A percentile compares a stretch with the other conserved stretches of the same genome.
Conservation (phyloP, 2,888 invertebrate genomes). For the Ennomos erosarius region DNA sequence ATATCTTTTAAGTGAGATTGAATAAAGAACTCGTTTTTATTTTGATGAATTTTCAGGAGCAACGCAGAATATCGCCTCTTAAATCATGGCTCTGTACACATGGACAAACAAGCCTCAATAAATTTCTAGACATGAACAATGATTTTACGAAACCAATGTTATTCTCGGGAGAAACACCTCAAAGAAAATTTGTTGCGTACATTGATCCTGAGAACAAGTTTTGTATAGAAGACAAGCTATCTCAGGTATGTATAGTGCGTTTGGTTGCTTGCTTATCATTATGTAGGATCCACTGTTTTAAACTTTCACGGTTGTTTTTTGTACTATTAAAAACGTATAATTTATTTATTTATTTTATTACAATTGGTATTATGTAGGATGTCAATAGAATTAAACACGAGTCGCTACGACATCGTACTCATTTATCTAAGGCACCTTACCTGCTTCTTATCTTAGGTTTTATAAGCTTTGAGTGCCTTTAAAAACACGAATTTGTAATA, state of each 20-base stretch:
- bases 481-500: too few species aligned
- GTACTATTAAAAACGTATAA: too few species aligned
- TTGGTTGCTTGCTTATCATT: too few species aligned
- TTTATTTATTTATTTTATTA: too few species aligned
- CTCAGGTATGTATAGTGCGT: slow-evolving; percentile 87
- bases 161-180: slow-evolving; percentile 94
- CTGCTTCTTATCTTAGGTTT: too few species aligned
- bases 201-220: slow-evolving; percentile 97
- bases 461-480: too few species aligned
- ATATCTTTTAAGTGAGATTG: slow-evolving; percentile 13
- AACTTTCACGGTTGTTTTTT: too few species aligned
- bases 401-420: too few species aligned
- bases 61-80: slow-evolving; percentile 93
- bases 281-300: too few species aligned
- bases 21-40: background rate
- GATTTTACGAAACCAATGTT: slow-evolving; percentile 89
- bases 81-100: slow-evolving; percentile 97
- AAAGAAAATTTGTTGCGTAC: slow-evolving; percentile 95
- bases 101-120: slow-evolving; percentile 91
- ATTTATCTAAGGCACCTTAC: too few species aligned
- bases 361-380: too few species aligned
- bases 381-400: too few species aligned
- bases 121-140: slow-evolving; percentile 90
- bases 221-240: slow-evolving; percentile 95
- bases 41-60: slow-evolving; percentile 81